Conservation (phyloP, 2,797 vertebrate genomes). For the Dromococcyx pavoninus region DNA sequence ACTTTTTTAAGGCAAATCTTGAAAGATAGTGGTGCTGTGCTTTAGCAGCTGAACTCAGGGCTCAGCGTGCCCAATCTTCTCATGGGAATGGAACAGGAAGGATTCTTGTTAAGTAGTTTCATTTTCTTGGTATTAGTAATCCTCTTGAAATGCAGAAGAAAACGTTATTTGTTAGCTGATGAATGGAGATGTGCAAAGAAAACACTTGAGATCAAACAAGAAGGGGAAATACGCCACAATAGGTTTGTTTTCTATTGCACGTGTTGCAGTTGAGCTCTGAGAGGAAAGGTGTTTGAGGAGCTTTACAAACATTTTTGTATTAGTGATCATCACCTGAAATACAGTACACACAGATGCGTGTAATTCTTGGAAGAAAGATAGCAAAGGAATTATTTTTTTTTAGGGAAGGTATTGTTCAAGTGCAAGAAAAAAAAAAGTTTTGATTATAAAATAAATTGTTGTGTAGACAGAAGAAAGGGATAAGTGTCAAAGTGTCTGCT, state of each 20-base stretch:
- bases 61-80: neutral
- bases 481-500: neutral
- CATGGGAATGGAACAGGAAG: neutral
- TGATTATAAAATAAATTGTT: neutral
- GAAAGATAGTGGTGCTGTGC: fast-evolving
- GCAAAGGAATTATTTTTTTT: neutral
- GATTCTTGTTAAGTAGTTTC: neutral
- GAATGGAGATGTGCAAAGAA: neutral
- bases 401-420: neutral
- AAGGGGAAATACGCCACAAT: neutral
- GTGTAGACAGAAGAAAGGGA: neutral
- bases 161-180: neutral
- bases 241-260: neutral
- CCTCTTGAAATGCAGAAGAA: neutral
- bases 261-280: neutral
- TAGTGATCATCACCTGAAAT: neutral
- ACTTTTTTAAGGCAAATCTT: neutral
- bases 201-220: neutral
- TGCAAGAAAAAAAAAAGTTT: neutral
- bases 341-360: neutral
- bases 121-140: neutral
- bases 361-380: neutral
- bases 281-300: neutral
- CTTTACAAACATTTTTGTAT: neutral
- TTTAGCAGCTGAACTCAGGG: neutral